Conservation (phyloP, 2,113 vertebrate genomes). For the Stercorarius parasiticus region DNA sequence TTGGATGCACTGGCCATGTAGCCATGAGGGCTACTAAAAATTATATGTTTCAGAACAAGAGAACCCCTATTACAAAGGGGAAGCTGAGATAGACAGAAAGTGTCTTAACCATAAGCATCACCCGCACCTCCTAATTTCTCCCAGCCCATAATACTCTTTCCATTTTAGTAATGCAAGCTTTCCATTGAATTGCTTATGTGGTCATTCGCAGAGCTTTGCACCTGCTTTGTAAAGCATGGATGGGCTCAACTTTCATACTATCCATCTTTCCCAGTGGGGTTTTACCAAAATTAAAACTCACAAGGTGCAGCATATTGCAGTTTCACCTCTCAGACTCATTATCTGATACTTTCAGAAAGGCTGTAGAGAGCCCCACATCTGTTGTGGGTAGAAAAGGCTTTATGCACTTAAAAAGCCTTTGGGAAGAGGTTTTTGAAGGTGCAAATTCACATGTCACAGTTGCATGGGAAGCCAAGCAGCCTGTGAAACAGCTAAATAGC, state of each 20-base stretch:
- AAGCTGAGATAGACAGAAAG: conserved; percentile 68
- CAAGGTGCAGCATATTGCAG: not conserved
- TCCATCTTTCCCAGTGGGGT: conserved; percentile 28
- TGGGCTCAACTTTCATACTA: not conserved
- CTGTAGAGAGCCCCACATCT: not conserved
- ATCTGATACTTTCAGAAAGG: conserved; percentile 29
- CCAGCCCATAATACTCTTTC: conserved; percentile 50
- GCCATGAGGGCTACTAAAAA: not conserved
- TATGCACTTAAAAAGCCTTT: not conserved
- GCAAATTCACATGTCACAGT: not conserved
- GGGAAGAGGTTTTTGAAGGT: not conserved
- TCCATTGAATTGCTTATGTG: conserved; percentile 49
- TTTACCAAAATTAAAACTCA: conserved; percentile 14
- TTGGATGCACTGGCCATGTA: not conserved
- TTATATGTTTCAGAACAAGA: not conserved
- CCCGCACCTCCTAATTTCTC: conserved; percentile 15
- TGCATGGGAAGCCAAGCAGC: not conserved
- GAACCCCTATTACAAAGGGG: conserved; percentile 8
- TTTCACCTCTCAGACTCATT: conserved; percentile 65
- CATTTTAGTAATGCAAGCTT: conserved; percentile 56
- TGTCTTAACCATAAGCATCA: conserved; percentile 23
- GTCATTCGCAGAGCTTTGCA: conserved; percentile 41
- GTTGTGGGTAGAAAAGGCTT: not conserved
- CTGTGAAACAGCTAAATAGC: not conserved
- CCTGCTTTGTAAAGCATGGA: conserved; percentile 49